These are phyloP conservation scores for Morpho achilles DNA, from an alignment of 2,888 invertebrate genomes.

Conservation along the genomic window DNA sequence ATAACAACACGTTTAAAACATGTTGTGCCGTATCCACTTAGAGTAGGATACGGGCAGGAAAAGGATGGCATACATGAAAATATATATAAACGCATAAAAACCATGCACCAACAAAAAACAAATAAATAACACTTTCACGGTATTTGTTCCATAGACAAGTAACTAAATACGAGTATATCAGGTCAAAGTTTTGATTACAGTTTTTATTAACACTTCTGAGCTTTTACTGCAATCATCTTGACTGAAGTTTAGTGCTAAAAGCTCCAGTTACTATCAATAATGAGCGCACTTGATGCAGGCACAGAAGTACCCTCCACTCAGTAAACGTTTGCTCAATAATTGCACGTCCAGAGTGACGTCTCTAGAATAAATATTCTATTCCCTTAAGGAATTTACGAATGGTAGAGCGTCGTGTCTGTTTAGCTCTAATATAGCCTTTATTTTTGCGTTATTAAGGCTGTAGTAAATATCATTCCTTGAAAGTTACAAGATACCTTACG, in stretches of 20 bases:
- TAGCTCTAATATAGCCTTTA: slow-evolving; percentile 15
- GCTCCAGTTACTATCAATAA: slow-evolving; percentile 59
- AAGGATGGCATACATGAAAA: too few species aligned
- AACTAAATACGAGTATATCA: too few species aligned
- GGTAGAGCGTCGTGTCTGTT: slow-evolving; percentile 37
- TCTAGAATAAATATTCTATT: slow-evolving; percentile 64
- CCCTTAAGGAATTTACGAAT: slow-evolving; percentile 48
- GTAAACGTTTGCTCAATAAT: slow-evolving; percentile 76
- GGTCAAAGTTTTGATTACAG: too few species aligned
- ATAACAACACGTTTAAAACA: too few species aligned
- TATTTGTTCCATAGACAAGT: too few species aligned
- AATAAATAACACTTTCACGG: too few species aligned
- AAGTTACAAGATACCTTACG: slow-evolving; percentile 23
- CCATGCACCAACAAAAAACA: too few species aligned
- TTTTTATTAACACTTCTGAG: too few species aligned
- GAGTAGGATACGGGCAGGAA: too few species aligned
- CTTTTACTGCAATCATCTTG: too few species aligned
- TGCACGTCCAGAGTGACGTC: slow-evolving; percentile 66
- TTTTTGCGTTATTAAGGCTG: not conserved
- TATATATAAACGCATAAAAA: too few species aligned
- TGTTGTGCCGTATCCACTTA: too few species aligned
- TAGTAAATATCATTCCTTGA: slow-evolving; percentile 5
- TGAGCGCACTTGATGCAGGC: slow-evolving; percentile 58
- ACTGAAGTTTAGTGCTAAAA: slow-evolving; percentile 38
- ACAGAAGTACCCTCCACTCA: slow-evolving; percentile 55